Base-by-base conservation (phyloP, 2,888 invertebrate species). In the Pammene fasciana region DNA sequence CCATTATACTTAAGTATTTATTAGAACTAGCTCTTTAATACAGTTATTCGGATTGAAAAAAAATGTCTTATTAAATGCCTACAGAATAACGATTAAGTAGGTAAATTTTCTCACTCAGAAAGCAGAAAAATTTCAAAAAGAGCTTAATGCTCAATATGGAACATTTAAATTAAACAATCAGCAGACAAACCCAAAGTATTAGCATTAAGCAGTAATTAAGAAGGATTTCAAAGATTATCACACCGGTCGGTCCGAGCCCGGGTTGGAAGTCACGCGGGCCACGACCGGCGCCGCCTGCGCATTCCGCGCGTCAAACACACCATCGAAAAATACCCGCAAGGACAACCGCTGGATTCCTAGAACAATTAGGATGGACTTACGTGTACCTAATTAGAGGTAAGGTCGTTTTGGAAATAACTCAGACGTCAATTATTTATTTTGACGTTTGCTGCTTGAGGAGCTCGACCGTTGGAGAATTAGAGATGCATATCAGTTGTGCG, bases 261-360 rank as follows among this genome's bases (percentile, higher is more conserved):
- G 74, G 78, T 79, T 81, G 79, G 75, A 72, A 88, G 89, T 90
- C 90, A 90, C 90, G 89, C 76, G 79, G 83, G 86, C 85, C 89
- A 90, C 89, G 89, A 88, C 80, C 79, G 85, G 82, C 83, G 85
- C 83, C 83, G 85, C 84, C 85, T 84, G 83, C 77, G 82, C 89
- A 91, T 91, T 87, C 90, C 89, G 86, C 76, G 79, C 89, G 92
- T 91, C 90, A 90, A 90, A 87, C 85, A 84, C 82, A 86, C 82
- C 86, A 86, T 87, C 85, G 80, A 86, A 86, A 85, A 86, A 88
- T 83, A 81, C 80, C 72, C 70, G 79, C 89, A 87, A 89, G 87
- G 87, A 86, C 86, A 83, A 68, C 75, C 72, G 72, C 71, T 74
- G 70, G 75, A 77, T 83, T 82, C 81, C 78, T 67, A 74, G 77